Conservation (phyloP, 2,797 vertebrate genomes). For the Diglossa cyanea region DNA sequence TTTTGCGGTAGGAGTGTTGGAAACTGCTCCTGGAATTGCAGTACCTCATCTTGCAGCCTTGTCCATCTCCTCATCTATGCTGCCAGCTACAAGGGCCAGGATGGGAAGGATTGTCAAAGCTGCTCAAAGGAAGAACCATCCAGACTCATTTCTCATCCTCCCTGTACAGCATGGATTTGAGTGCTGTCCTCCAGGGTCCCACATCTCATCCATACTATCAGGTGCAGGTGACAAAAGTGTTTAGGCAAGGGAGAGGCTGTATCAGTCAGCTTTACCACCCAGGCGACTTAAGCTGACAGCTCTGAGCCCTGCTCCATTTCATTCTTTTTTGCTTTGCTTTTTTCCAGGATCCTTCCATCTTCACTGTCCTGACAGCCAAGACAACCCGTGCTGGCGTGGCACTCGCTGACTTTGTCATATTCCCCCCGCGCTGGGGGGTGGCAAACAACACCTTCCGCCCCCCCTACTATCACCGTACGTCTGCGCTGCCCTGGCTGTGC, state of each 20-base stretch:
- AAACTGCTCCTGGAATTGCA: neutral
- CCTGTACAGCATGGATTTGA: neutral
- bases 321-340: neutral
- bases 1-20: neutral
- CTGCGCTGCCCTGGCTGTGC: neutral
- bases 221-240: neutral
- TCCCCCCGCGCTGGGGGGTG: constrained; percentile 94
- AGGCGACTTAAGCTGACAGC: neutral
- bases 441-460: constrained; percentile 93
- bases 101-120: neutral
- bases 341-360: constrained; percentile 94
- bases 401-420: constrained; percentile 96
- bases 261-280: neutral
- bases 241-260: neutral
- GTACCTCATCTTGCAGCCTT: rapidly evolving
- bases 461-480: constrained; percentile 96
- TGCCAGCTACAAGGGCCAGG: neutral
- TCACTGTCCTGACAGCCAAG: constrained; percentile 95
- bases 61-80: neutral
- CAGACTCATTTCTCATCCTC: neutral
- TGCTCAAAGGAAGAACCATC: neutral
- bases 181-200: neutral
- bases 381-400: constrained; percentile 90
- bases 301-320: neutral
- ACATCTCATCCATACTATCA: neutral